These are phyloP conservation scores for Arctopsyche grandis DNA, from an alignment of 1,140 invertebrate species.

Conservation along the genomic window DNA sequence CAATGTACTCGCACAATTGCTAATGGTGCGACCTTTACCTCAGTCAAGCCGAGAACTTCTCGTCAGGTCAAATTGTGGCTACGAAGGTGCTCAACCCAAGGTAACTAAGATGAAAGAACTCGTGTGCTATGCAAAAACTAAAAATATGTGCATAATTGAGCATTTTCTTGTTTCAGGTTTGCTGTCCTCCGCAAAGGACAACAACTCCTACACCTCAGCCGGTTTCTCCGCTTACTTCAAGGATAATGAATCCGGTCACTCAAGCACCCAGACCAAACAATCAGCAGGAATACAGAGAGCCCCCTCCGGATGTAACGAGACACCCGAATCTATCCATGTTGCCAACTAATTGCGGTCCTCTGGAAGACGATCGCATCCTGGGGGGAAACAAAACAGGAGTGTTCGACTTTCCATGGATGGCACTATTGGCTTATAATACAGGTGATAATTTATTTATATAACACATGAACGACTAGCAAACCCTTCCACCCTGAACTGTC, in stretches of 20 bases:
- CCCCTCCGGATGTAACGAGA: neutral
- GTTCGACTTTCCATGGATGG: conserved; percentile 11
- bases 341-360: conserved; percentile 49
- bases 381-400: conserved; percentile 69
- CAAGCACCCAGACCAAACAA: neutral
- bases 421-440: neutral
- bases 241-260: too few relatives aligned
- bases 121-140: neutral
- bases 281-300: neutral
- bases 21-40: neutral
- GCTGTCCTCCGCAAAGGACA: neutral
- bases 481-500: too few relatives aligned
- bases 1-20: neutral
- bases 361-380: conserved; percentile 64
- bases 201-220: neutral
- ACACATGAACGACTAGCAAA: neutral
- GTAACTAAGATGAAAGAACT: neutral
- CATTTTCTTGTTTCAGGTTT: conserved; percentile 32
- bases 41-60: neutral
- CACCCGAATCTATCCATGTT: conserved; percentile 18
- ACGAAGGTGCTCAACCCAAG: neutral
- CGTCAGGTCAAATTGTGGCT: neutral
- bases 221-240: neutral
- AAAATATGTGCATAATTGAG: neutral
- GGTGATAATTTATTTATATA: neutral